phyloP scores from a whole-genome alignment of 2,113 vertebrate genomes.

The Polypterus senegalus region DNA sequence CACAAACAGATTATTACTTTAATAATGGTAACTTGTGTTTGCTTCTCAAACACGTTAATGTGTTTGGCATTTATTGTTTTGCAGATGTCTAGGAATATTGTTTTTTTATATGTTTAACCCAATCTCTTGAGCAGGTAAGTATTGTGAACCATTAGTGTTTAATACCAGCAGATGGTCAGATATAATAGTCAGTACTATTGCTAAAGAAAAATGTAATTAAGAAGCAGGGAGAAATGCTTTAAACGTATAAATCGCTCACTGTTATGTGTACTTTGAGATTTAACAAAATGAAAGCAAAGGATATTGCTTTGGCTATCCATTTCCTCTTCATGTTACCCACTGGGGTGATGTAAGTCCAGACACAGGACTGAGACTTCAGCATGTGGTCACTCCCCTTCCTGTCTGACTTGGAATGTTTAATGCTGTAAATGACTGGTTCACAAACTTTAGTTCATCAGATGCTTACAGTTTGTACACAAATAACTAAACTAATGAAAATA shows the following conservation, averaged over 20 bases:
- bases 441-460: background rate
- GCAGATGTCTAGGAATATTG: background rate
- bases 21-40: background rate
- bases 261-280: conserved; percentile 1
- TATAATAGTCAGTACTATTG: background rate
- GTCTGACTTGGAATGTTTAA: conserved; percentile 4
- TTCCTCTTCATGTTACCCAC: conserved; percentile 30
- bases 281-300: conserved; percentile 19
- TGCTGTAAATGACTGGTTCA: conserved; percentile 1
- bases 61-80: background rate
- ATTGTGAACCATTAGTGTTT: background rate
- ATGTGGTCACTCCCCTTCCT: conserved; percentile 25
- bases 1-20: no score
- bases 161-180: background rate
- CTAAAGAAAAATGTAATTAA: background rate
- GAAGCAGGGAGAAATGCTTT: background rate
- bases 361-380: conserved; percentile 25
- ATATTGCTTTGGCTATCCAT: conserved; percentile 20
- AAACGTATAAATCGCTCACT: background rate
- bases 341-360: conserved; percentile 16
- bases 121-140: background rate
- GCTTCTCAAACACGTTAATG: background rate
- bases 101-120: background rate
- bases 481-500: no score
- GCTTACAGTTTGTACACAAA: no score